Evolutionary conservation across 1,140 invertebrate genomes (phyloP), one percentile per base, ranked within the genome.

Genomic region (Lepidurus packardi): DNA sequence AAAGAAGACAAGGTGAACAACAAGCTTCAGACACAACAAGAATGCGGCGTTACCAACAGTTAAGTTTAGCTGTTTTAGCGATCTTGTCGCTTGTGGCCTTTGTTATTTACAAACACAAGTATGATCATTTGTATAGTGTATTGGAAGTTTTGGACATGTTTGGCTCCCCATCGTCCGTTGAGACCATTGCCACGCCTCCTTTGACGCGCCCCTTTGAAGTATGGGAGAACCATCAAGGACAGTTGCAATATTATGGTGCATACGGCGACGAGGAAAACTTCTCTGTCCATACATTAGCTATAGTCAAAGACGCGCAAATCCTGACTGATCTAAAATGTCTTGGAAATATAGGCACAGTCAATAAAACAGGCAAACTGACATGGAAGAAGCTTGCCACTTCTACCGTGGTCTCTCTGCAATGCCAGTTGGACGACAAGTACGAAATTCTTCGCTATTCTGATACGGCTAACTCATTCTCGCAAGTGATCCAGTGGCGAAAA

Each of bases 21-120:
- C 53, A 16, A 65, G 25, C n/a, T 16, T 16, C 75, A 45, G 7
- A 5, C 41, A 42, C 7, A 44, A 41, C 11, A 16, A 83, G 78
- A 75, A 93, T 93, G 91, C 89, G 88, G 84, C 92, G 92, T 85
- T 93, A 92, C 83, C 90, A 92, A 81, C 91, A 92, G 84, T 86
- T 92, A 76, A 84, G 89, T 74, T 85, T 93, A 74, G 84, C 91
- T 65, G 84, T 92, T 11, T 86, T 89, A 53, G 90, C 91, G 21
- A 82, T 88, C 77, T 81, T 91, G 10, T 92, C 91, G 83, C 85
- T 92, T 34, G 83, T 90, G n/a, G 88, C 90, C 24, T 85, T 93
- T 79, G 84, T 93, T 6, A 88, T 92, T 80, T 93, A 93, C 82
- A 87, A 91, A 73, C 91, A 93, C 82, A 91, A 93, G 82, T 93